Base-by-base conservation (phyloP, 2,797 vertebrate genomes). In the Harpagifer antarcticus region DNA sequence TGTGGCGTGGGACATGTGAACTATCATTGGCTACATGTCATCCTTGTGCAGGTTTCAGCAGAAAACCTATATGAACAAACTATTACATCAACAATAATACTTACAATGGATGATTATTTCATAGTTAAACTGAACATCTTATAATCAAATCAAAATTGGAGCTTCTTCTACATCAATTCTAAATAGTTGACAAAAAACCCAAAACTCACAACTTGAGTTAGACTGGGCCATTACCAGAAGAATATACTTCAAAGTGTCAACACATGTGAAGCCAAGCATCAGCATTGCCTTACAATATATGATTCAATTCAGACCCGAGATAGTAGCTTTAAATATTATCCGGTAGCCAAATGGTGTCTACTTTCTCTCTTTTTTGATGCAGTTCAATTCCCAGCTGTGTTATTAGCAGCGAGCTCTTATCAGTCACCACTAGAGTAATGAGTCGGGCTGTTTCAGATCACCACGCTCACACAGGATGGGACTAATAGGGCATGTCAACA, bases 341-440 rank as follows among this genome's bases (percentile, higher is more conserved):
- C 80, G 67, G 73, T 54, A 79, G 69, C 68, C 78, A 44, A 87
- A 73, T 47, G 68, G 52, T 48, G n/a, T 72, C 64, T 52, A 76
- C 76, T 61, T 17, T 58, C 45, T 68, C 63, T 65, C 27, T 16
- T 37, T 37, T 37, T 37, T 8, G 33, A 8, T 37, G 83, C 42
- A 4, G 52, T 80, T 81, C 74, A 84, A 90, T 86, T 89, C 88
- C 87, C 90, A 76, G 78, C 82, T 72, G 89, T 67, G 82, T 89
- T 90, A 88, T 91, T 90, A 91, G 88, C 92, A 93, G 92, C 88
- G 62, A 84, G 70, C 86, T 90, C 85, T 90, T 92, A 89, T 94
- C 93, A 89, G 86, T 94, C 93, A 91, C 66, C 93, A 89, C 79
- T 74, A 73, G 85, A 89, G 89, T 94, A 93, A 94, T 94, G 91